Percentiles rank a stretch among this genome's conserved stretches.
Evolutionary conservation across 2,797 vertebrate species (phyloP).

Genomic region (Gallinago solitaria): DNA sequence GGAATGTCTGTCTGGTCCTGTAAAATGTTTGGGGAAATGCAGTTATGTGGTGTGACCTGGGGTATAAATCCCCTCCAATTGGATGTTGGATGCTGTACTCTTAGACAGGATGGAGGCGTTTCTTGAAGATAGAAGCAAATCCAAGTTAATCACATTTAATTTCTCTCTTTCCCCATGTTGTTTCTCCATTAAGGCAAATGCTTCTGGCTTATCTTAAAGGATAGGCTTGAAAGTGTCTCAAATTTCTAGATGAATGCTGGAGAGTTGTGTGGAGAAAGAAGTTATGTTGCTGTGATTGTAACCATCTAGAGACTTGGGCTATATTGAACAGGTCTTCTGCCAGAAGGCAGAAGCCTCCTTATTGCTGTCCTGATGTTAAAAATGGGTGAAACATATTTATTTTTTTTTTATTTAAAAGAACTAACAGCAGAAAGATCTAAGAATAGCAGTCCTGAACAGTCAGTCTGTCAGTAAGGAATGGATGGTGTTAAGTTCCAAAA

Average conservation of each 20-base stretch:
- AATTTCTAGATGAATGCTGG: neutral
- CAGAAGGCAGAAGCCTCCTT: neutral
- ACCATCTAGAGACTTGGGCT: neutral
- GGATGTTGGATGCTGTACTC: neutral
- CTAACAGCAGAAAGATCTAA: neutral
- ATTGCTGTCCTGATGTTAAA: neutral
- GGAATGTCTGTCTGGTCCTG: neutral
- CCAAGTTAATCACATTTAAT: neutral
- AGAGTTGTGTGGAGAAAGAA: neutral
- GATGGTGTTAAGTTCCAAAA: neutral
- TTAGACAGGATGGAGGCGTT: neutral
- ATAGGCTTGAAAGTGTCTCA: neutral
- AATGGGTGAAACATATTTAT: neutral
- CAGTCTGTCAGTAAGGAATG: neutral
- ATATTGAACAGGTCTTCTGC: neutral
- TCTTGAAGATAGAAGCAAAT: neutral
- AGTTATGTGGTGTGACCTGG: neutral
- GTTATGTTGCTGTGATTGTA: neutral
- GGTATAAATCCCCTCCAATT: neutral
- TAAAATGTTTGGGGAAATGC: neutral
- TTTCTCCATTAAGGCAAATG: neutral
- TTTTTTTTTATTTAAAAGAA: neutral
- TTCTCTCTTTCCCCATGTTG: neutral
- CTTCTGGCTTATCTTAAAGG: neutral
- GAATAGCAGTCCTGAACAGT: neutral